Evolutionary conservation across 2,113 vertebrate species (phyloP).

Genomic region (Hydropotes inermis): DNA sequence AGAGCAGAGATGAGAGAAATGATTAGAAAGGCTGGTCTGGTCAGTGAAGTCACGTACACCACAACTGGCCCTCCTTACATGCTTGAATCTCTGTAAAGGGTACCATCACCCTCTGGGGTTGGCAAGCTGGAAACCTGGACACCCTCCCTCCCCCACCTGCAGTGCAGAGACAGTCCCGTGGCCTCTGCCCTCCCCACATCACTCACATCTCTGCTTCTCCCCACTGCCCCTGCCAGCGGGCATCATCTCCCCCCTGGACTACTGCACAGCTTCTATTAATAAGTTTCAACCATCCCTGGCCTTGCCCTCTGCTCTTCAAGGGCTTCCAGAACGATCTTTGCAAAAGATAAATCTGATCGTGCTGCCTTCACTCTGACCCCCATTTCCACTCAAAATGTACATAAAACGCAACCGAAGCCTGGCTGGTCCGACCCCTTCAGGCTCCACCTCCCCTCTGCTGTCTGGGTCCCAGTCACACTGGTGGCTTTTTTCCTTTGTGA

Average conservation of each 20-base stretch:
- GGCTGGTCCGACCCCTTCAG: not conserved
- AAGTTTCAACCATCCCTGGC: not conserved
- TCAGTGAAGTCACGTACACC: fast-evolving
- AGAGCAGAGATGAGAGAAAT: constrained; percentile 54
- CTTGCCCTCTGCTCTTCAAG: not conserved
- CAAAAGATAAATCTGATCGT: not conserved
- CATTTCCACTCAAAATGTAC: not conserved
- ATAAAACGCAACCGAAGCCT: not conserved
- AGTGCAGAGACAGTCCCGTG: not conserved
- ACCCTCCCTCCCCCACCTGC: not conserved
- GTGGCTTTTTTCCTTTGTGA: not conserved
- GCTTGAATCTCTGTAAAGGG: not conserved
- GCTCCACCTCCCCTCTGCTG: not conserved
- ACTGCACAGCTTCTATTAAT: not conserved
- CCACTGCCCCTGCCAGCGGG: fast-evolving
- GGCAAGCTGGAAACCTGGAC: not conserved
- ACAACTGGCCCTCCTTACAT: not conserved
- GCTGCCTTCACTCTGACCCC: not conserved
- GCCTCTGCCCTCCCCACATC: not conserved
- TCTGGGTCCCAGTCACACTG: not conserved
- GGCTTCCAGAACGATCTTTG: not conserved
- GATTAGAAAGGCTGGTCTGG: not conserved
- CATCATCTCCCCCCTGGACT: not conserved
- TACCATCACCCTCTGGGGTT: fast-evolving
- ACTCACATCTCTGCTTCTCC: not conserved